A percentile compares a stretch with the other conserved stretches of the same genome.
These are phyloP conservation scores for Rostratula benghalensis DNA, from an alignment of 2,113 vertebrate species.

Conservation along the genomic window DNA sequence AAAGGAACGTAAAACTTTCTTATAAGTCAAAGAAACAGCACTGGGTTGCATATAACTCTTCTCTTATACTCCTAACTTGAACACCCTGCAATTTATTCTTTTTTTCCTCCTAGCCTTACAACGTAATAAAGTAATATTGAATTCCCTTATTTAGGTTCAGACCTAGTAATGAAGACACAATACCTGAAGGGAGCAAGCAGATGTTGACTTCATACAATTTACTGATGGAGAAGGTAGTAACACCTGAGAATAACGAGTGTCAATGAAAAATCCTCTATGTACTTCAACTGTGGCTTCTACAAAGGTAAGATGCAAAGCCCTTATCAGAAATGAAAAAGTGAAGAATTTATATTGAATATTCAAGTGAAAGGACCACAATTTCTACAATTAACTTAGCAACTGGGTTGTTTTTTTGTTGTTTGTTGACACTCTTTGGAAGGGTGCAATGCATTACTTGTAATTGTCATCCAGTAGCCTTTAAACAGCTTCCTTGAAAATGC, in stretches of 20 bases:
- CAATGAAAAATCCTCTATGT: neutral
- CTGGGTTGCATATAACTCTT: neutral
- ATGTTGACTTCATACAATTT: neutral
- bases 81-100: neutral
- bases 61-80: neutral
- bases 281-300: neutral
- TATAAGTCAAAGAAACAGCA: neutral
- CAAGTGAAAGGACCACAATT: neutral
- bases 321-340: neutral
- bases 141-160: neutral
- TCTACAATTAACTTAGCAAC: neutral
- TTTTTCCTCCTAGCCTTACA: neutral
- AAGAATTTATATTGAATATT: neutral
- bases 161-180: neutral
- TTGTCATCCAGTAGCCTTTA: neutral
- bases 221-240: neutral
- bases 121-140: neutral
- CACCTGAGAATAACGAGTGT: neutral
- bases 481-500: neutral
- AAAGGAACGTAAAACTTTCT: neutral
- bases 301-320: neutral
- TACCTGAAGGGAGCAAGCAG: neutral
- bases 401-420: neutral
- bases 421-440: neutral
- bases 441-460: neutral